Percentiles rank a stretch among this genome's conserved stretches.
phyloP scores from a whole-genome alignment of 2,888 invertebrate species.

The Vesta saturnalis region DNA sequence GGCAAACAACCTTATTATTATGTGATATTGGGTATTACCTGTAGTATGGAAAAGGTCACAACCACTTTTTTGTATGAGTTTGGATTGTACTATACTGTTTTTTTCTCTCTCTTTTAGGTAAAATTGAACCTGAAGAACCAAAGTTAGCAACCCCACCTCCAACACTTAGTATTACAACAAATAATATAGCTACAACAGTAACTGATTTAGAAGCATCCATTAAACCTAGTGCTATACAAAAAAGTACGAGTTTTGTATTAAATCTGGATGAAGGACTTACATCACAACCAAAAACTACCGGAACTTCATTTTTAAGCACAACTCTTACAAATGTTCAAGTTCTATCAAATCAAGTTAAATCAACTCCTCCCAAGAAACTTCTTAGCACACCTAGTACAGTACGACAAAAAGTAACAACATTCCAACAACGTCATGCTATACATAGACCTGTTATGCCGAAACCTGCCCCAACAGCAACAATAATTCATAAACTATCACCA shows the following conservation, averaged over 20 bases:
- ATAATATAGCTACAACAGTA: slow-evolving; percentile 8
- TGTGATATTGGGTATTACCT: too few relatives aligned
- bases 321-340: slow-evolving; percentile 52
- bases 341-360: slow-evolving; percentile 26
- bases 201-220: slow-evolving; percentile 23
- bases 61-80: too few relatives aligned
- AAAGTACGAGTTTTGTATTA: neutral
- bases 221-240: slow-evolving; percentile 16
- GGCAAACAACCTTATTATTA: too few relatives aligned
- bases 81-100: too few relatives aligned
- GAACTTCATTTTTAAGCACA: slow-evolving; percentile 59
- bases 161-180: neutral
- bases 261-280: neutral
- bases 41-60: too few relatives aligned
- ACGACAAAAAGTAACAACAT: slow-evolving; percentile 52
- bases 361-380: slow-evolving; percentile 32
- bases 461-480: slow-evolving; percentile 23
- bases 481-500: slow-evolving; percentile 31
- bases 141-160: neutral
- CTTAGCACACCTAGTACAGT: slow-evolving; percentile 44
- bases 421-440: slow-evolving; percentile 21
- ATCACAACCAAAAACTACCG: slow-evolving; percentile 49
- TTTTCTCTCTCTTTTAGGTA: too few relatives aligned
- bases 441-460: slow-evolving; percentile 35
- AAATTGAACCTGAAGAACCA: neutral